phyloP scores from a whole-genome alignment of 2,113 vertebrate species.

The Cervus canadensis region DNA sequence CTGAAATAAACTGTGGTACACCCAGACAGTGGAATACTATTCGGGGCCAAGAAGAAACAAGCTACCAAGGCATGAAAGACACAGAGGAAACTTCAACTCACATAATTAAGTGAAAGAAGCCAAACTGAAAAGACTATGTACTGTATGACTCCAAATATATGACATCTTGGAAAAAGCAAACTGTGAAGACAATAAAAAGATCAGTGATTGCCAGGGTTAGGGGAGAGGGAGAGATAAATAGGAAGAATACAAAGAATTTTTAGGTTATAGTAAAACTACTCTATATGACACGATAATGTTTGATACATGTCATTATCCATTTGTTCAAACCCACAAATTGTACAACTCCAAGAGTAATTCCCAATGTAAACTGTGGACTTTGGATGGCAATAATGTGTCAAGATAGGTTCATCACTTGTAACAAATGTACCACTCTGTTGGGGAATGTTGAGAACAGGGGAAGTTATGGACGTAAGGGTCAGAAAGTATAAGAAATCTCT shows the following conservation, averaged over 20 bases:
- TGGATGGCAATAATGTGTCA: background rate
- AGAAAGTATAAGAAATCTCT: background rate
- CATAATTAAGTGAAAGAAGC: background rate
- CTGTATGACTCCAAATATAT: background rate
- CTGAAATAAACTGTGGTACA: background rate
- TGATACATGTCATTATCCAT: background rate
- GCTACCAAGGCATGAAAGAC: background rate
- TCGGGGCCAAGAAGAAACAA: background rate
- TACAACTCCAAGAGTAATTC: background rate
- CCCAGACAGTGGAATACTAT: background rate
- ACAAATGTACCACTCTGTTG: background rate
- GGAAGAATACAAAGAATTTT: background rate
- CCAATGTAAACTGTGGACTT: background rate
- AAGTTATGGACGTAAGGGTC: background rate
- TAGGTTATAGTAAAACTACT: background rate
- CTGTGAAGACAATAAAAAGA: background rate
- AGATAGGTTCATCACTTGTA: background rate
- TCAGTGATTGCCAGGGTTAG: background rate
- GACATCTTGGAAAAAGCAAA: background rate
- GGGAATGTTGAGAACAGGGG: background rate
- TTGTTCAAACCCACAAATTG: background rate
- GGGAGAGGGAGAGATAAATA: background rate
- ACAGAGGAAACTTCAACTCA: background rate
- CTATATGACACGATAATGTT: background rate
- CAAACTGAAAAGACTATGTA: background rate